Base-by-base conservation (phyloP, 2,797 vertebrate species). In the Arrhamphus sclerolepis region DNA sequence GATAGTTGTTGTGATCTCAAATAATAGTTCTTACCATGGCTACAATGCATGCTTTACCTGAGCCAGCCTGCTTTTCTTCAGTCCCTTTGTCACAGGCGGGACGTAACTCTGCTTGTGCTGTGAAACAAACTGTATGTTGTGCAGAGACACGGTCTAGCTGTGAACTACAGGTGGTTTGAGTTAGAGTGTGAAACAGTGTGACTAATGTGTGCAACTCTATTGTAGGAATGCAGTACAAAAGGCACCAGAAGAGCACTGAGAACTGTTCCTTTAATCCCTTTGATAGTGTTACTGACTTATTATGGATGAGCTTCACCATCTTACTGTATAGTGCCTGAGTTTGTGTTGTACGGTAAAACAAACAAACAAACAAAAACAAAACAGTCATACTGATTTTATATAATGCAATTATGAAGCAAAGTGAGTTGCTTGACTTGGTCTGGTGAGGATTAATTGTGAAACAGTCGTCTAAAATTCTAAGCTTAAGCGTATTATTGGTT, bases 11-110 rank as follows among this genome's bases (percentile, higher is more conserved):
- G 59, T 61, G 62, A 39, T 46, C 57, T 75, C 68, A 79, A 69
- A 86, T 81, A 83, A 80, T 74, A 70, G 66, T 56, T 71, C 22
- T 72, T 71, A 61, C 58, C 82, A 50, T 64, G 38, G 34, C 48
- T 57, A 50, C 53, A 59, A 68, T 70, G 85, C 72, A 75, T 46
- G 53, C 79, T 70, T 56, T 55, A 65, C 64, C 66, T 41, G 11
- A 51, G 57, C 61, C 46, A n/a, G 20, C 55, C 41, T 34, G 34
- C 55, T 46, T 26, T 43, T 19, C 62, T 39, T 3, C 52, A 49
- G 43, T 58, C 48, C 1, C 39, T 24, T 44, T 10, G 46, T 56
- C 61, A 62, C 20, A 57, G 52, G 19, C 29, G 56, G 41, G 49
- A 31, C 7, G 8, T 56, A 9, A 43, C 51, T 52, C 44, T 14